phyloP scores from a whole-genome alignment of 2,113 vertebrate species.

The Tupaia chinensis region DNA sequence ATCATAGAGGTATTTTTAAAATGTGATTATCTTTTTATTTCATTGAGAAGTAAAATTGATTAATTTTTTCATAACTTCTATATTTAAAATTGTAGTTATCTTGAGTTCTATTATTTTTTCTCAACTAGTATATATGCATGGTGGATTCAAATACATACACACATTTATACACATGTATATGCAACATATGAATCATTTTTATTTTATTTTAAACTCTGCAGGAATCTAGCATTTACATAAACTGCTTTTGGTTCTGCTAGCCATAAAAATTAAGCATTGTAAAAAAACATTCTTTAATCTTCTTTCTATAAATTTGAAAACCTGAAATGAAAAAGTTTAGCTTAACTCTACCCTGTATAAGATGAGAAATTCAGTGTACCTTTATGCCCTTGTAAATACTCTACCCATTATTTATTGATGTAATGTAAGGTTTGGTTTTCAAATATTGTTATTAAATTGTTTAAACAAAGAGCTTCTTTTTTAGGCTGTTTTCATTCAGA shows the following conservation, averaged over 20 bases:
- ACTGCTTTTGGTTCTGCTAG: neutral
- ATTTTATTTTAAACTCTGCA: slow-evolving; percentile 26
- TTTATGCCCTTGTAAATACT: neutral
- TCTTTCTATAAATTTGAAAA: slow-evolving; percentile 25
- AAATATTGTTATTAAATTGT: slow-evolving; percentile 46
- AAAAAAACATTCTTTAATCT: neutral
- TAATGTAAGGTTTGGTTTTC: neutral
- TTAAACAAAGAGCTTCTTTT: slow-evolving; percentile 6
- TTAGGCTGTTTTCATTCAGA: slow-evolving; percentile 43
- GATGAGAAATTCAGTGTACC: slow-evolving; percentile 6
- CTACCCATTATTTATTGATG: neutral
- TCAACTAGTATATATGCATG: neutral
- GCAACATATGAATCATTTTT: neutral
- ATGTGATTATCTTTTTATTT: neutral
- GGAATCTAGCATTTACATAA: slow-evolving; percentile 33
- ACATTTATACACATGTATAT: neutral
- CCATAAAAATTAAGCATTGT: neutral
- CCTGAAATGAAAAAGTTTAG: neutral
- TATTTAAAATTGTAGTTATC: neutral
- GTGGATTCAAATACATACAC: neutral
- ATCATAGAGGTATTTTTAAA: neutral
- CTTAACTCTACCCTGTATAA: neutral
- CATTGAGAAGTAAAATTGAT: neutral
- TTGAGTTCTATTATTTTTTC: neutral
- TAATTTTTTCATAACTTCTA: neutral